Percentiles rank a stretch among this genome's conserved stretches.
phyloP scores from a whole-genome alignment of 2,797 vertebrate genomes.

The Vespertilio murinus region DNA sequence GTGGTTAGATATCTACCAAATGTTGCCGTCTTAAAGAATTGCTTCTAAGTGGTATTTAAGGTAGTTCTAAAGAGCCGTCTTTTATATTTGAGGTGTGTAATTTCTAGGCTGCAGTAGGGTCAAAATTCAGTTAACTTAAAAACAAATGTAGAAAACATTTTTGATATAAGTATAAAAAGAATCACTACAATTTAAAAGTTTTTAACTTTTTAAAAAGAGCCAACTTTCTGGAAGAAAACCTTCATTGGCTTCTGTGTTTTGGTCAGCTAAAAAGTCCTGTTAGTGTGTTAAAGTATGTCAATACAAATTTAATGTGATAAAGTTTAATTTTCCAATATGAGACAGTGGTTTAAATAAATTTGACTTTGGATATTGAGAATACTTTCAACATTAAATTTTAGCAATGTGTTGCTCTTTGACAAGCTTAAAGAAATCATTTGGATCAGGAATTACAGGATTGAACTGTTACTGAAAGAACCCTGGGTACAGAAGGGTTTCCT shows the following conservation, averaged over 20 bases:
- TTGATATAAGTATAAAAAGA: constrained; percentile 54
- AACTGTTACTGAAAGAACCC: constrained; percentile 24
- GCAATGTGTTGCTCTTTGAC: constrained; percentile 40
- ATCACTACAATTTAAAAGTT: constrained; percentile 33
- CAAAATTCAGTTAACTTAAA: constrained; percentile 37
- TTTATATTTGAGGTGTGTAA: constrained; percentile 52
- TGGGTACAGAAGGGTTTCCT: constrained; percentile 24
- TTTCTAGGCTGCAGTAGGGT: constrained; percentile 40
- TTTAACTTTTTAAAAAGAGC: constrained; percentile 66
- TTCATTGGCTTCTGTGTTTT: constrained; percentile 35
- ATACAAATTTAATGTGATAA: constrained; percentile 37
- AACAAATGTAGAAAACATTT: constrained; percentile 53
- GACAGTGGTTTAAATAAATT: constrained; percentile 47
- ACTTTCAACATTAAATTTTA: constrained; percentile 52
- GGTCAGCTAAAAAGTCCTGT: not conserved
- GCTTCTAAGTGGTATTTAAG: not conserved
- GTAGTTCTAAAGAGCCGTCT: constrained; percentile 4
- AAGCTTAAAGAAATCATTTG: constrained; percentile 49
- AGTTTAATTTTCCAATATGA: constrained; percentile 26
- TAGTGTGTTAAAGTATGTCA: constrained; percentile 42
- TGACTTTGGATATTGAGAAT: constrained; percentile 46
- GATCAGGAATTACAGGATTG: constrained; percentile 19
- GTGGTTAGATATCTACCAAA: not conserved
- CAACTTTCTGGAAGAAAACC: constrained; percentile 60
- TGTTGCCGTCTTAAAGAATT: not conserved